Percentiles rank a stretch among this genome's conserved stretches.
Conservation (phyloP, 2,113 vertebrate genomes). For the Dromaius novaehollandiae region DNA sequence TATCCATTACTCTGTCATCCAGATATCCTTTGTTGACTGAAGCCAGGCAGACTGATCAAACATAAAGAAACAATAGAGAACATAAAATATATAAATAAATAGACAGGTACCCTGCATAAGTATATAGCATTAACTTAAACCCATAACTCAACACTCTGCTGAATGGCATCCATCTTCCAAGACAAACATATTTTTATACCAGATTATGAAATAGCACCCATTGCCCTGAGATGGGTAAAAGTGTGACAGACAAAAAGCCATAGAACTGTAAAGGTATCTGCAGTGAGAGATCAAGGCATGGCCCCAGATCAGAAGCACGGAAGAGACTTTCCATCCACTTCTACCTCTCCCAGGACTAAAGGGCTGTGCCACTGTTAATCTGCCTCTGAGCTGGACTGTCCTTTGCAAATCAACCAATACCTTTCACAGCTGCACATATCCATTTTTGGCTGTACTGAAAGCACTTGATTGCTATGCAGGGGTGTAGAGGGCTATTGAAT, state of each 20-base stretch:
- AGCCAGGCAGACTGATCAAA: not conserved
- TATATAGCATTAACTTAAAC: not conserved
- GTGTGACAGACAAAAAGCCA: not conserved
- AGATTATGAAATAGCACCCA: not conserved
- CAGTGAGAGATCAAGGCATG: fast-evolving
- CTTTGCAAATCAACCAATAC: not conserved
- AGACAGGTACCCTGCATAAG: not conserved
- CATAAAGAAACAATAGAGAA: not conserved
- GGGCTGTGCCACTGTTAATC: not conserved
- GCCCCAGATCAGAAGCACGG: not conserved
- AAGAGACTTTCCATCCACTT: not conserved
- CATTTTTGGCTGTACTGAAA: not conserved
- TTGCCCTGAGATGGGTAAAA: not conserved
- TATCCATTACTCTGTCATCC: not conserved
- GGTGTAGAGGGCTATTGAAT: conserved; percentile 11
- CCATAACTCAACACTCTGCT: not conserved
- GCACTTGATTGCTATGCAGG: not conserved
- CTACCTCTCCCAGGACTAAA: not conserved
- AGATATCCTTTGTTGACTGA: not conserved
- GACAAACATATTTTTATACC: not conserved
- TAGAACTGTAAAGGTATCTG: not conserved
- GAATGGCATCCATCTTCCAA: not conserved
- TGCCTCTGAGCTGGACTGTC: not conserved
- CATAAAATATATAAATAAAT: not conserved
- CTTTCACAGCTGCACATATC: not conserved